Percentiles rank a stretch among this genome's conserved stretches.
Evolutionary conservation across 1,140 invertebrate species (phyloP).

Genomic region (Drosophila arawakana): DNA sequence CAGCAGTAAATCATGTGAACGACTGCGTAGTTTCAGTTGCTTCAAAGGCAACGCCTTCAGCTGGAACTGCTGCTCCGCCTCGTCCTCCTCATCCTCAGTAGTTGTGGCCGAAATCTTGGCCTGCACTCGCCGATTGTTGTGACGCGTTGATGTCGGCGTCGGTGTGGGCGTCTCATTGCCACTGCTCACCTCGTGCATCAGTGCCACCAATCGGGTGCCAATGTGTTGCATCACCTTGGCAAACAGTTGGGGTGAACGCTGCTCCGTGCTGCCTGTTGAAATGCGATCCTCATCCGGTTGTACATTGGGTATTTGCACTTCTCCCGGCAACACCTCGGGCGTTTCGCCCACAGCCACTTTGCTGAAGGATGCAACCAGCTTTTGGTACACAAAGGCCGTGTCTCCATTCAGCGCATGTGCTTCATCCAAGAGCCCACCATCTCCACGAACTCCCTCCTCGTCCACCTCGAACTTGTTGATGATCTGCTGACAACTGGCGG

Average conservation of each 20-base stretch:
- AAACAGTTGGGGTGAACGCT: constrained; percentile 93
- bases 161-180: constrained; percentile 86
- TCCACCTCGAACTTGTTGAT: constrained; percentile 92
- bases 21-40: constrained; percentile 86
- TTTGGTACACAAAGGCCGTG: constrained; percentile 93
- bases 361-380: constrained; percentile 91
- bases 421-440: constrained; percentile 86
- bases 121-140: constrained; percentile 85
- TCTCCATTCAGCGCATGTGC: constrained; percentile 87
- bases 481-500: constrained; percentile 94
- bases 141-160: constrained; percentile 84
- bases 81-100: constrained; percentile 90
- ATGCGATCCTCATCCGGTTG: constrained; percentile 50
- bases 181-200: constrained; percentile 96
- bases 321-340: background rate
- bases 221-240: constrained; percentile 97
- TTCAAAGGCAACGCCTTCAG: constrained; percentile 86
- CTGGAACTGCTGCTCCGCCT: constrained; percentile 63
- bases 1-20: constrained; percentile 91
- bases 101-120: constrained; percentile 89
- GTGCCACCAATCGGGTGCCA: constrained; percentile 92
- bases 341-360: constrained; percentile 87
- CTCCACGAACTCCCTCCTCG: constrained; percentile 86
- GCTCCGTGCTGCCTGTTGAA: constrained; percentile 84
- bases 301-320: background rate